These are phyloP conservation scores for Etheostoma nigrum DNA, from an alignment of 2,797 vertebrate species.

Conservation along the genomic window DNA sequence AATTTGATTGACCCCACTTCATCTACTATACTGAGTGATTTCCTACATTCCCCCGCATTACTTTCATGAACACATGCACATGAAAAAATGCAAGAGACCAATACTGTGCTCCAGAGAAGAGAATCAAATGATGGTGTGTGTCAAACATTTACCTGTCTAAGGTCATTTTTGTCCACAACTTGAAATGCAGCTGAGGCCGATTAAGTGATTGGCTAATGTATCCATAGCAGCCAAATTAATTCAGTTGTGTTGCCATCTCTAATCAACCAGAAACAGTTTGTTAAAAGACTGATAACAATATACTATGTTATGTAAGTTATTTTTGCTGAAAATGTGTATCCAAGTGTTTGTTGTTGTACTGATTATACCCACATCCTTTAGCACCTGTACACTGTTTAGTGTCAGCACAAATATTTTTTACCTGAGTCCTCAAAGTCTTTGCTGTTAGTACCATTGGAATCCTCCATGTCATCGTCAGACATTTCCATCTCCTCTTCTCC, in stretches of 20 bases:
- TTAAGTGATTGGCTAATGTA: neutral
- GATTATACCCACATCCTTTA: neutral
- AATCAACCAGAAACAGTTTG: neutral
- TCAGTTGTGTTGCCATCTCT: neutral
- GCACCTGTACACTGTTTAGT: neutral
- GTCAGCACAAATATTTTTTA: conserved; percentile 21
- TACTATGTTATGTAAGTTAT: neutral
- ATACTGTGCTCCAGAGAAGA: neutral
- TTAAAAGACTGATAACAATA: neutral
- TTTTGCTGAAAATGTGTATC: neutral
- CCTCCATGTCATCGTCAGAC: conserved; percentile 95
- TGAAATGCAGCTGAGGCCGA: conserved; percentile 1
- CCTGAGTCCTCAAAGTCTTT: conserved; percentile 89
- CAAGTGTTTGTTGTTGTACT: no score
- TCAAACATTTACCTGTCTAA: neutral
- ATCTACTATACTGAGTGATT: neutral
- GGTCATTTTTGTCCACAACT: neutral
- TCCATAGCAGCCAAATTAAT: neutral
- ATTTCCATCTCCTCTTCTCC: conserved; percentile 97
- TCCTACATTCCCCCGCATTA: neutral
- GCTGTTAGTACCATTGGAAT: conserved; percentile 79
- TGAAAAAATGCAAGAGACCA: neutral
- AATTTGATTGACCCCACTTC: conserved; percentile 1
- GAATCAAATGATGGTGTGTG: neutral
- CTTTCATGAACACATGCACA: neutral